Evolutionary conservation across 2,113 vertebrate genomes (phyloP).

Genomic region (Ptyas mucosa): DNA sequence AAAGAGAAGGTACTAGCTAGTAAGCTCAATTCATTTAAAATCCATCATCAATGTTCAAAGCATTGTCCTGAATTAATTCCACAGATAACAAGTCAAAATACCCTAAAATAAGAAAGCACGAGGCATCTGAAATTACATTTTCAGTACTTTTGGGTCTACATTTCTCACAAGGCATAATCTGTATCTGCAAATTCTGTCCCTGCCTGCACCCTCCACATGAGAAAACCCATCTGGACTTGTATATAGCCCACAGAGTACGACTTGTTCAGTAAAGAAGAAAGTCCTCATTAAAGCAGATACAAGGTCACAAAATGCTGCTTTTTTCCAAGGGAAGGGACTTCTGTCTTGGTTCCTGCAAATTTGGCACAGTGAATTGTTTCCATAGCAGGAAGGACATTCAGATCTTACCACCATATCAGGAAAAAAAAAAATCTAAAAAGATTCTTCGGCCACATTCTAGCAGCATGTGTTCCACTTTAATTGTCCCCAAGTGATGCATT

Average conservation of each 20-base stretch:
- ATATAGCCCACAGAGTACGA: neutral
- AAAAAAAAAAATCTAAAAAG: neutral
- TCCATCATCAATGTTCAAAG: neutral
- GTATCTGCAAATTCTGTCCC: neutral
- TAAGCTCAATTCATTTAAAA: neutral
- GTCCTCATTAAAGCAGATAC: constrained; percentile 5
- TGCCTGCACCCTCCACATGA: neutral
- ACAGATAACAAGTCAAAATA: neutral
- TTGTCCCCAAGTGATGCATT: neutral
- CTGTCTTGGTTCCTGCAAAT: neutral
- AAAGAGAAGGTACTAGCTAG: neutral
- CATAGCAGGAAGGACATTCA: neutral
- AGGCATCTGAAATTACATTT: neutral
- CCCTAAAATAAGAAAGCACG: neutral
- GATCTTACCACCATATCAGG: constrained; percentile 1
- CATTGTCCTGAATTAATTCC: neutral
- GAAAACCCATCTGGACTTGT: neutral
- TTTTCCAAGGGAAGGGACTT: neutral
- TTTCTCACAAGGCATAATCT: rapidly evolving
- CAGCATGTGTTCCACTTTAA: neutral
- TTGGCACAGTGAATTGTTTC: constrained; percentile 2
- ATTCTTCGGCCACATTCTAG: neutral
- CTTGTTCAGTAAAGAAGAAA: constrained; percentile 31
- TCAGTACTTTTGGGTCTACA: neutral
- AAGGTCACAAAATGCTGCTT: neutral